Base-by-base conservation (phyloP, 2,797 vertebrate species). In the Pipistrellus pygmaeus region DNA sequence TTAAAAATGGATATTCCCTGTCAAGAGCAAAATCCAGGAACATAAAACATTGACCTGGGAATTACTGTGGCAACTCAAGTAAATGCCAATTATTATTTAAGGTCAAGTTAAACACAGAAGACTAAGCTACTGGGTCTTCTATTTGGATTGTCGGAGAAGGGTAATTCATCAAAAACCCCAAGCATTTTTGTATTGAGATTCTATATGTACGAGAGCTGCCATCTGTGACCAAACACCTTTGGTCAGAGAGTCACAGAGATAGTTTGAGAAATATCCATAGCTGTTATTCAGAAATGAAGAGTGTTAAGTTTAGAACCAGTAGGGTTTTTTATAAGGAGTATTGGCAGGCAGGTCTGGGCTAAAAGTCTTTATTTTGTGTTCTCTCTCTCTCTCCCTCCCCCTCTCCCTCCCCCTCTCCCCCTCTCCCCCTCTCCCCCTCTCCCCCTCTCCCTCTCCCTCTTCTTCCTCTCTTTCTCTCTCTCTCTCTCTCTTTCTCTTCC, bases 31-130 rank as follows among this genome's bases (percentile, higher is more conserved):
- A 66, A 89, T 41, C 32, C 30, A 41, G 48, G 27, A 62, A 51
- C 35, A 18, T 32, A 53, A 27, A 68, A 72, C 21, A 20, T 20
- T 51, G 35, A 90, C 72, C 68, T 68, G 38, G 62, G 20, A 94
- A 38, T 48, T 48, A 41, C 4, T 6, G 17, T 53, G 68, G n/a
- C 27, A 44, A 15, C 27, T 5, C 20, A 20, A 3, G 14, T 46
- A 82, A 94, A 76, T 51, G 46, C 5, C n/a, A 35, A 48, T 57
- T 57, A 30, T 92, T 62, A n/a, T 68, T 82, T 73, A 87, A 91
- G 11, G 46, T 88, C 18, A 77, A 72, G 18, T 80, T 87, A 80
- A 86, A 62, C 4, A 46, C 20, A 48, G 62, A 86, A 85, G 83
- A 83, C 30, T 25, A 60, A 80, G 30, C 0, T 10, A 2, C 13